Evolutionary conservation across 2,113 vertebrate species (phyloP), one percentile per base, ranked within the genome.

Genomic region (Limnothrissa miodon): DNA sequence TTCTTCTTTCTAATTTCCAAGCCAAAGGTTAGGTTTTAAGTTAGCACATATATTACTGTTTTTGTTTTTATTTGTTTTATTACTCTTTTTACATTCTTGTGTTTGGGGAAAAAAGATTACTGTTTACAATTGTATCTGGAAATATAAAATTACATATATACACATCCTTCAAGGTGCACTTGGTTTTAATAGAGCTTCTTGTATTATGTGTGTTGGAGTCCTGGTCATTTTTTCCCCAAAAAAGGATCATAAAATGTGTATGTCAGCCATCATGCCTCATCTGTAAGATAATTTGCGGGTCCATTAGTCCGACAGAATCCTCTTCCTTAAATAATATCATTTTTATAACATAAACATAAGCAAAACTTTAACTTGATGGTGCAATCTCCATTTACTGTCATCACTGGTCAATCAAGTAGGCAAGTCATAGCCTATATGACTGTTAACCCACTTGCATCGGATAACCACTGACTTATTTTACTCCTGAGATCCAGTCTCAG

Each of bases 41-140:
- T 90, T 89, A 82, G 90, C 89, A 94, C 90, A 93, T 78, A 89
- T 89, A 78, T 90, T 89, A 80, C 39, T 66, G 19, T 85, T 93
- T n/a, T 86, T 89, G 91, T 87, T 89, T 91, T 88, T 70, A 83
- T 83, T 87, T 88, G 86, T 91, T 91, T 83, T 88, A 79, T 78
- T 85, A 83, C 80, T 66, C 45, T 70, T 89, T 82, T 88, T 81
- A 48, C 85, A 81, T 84, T 85, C 86, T 84, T 81, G 82, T 90
- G 92, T 89, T 88, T 90, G 88, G 89, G 81, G 83, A 90, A 92
- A 83, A 83, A 90, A 92, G 83, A 83, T 91, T 89, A 92, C 85
- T 91, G 94, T 95, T 94, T 94, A 95, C 92, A 93, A 88, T 87
- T 93, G 92, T 94, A 94, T 91, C 92, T 92, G 88, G 90, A 94